phyloP scores from a whole-genome alignment of 2,113 vertebrate genomes.

The Leucopsar rothschildi region DNA sequence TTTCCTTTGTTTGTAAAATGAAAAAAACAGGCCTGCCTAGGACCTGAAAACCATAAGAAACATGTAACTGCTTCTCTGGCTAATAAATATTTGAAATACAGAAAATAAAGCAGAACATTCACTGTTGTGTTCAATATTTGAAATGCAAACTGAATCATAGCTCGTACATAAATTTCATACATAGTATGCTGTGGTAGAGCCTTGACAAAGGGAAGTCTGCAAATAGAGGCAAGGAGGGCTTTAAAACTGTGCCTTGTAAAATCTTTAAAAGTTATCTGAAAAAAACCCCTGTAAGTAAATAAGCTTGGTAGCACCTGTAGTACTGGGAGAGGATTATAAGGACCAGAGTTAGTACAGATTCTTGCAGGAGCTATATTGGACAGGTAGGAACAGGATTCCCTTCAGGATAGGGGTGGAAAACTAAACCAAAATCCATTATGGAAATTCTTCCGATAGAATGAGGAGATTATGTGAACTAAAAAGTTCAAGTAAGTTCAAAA shows the following conservation, averaged over 20 bases:
- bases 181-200: background rate
- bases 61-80: background rate
- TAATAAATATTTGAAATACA: background rate
- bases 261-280: background rate
- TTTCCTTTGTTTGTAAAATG: background rate
- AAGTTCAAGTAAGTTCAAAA: background rate
- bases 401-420: background rate
- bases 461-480: background rate
- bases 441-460: background rate
- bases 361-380: background rate
- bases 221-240: background rate
- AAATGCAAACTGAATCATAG: background rate
- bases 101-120: background rate
- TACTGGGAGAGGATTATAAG: background rate
- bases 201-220: background rate
- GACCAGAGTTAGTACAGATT: background rate
- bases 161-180: background rate
- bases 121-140: background rate
- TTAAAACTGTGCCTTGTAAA: background rate
- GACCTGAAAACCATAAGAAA: background rate
- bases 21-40: background rate
- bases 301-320: background rate
- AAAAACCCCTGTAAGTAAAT: rapidly evolving
- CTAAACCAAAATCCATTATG: background rate
- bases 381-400: background rate